A percentile compares a stretch with the other conserved stretches of the same genome.
These are phyloP conservation scores for Elgaria multicarinata DNA, from an alignment of 2,113 vertebrate genomes.

Conservation along the genomic window DNA sequence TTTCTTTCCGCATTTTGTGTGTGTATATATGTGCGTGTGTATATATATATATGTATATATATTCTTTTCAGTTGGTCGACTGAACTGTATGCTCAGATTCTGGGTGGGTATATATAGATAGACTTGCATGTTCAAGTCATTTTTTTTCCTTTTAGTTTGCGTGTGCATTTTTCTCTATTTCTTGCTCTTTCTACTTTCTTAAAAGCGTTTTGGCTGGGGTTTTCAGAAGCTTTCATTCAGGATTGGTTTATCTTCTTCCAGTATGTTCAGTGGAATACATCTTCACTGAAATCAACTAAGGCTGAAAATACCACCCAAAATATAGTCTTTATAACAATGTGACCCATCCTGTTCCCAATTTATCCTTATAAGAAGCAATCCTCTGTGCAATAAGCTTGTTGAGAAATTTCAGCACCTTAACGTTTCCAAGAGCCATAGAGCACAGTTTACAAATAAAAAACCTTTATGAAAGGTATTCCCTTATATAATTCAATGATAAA, in stretches of 20 bases:
- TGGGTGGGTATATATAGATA: constrained; percentile 54
- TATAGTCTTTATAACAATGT: constrained; percentile 36
- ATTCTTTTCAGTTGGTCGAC: constrained; percentile 37
- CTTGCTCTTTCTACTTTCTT: constrained; percentile 53
- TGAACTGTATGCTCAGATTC: constrained; percentile 41
- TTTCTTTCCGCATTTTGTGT: constrained; percentile 73
- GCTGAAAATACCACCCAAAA: not conserved
- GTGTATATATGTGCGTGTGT: constrained; percentile 57
- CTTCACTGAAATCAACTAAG: not conserved
- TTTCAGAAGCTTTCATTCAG: not conserved
- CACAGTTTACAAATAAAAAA: constrained; percentile 37
- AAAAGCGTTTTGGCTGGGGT: constrained; percentile 30
- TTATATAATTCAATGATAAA: constrained; percentile 36
- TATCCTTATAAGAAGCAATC: constrained; percentile 40
- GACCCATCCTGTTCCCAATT: constrained; percentile 16
- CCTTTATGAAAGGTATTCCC: constrained; percentile 54
- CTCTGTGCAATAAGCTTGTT: constrained; percentile 56
- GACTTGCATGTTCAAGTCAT: constrained; percentile 73
- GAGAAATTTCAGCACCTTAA: constrained; percentile 42
- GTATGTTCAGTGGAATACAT: not conserved
- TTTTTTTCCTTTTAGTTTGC: constrained; percentile 67
- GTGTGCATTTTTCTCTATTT: constrained; percentile 66
- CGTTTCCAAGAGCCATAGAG: constrained; percentile 41
- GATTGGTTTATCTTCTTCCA: not conserved
- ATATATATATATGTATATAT: constrained; percentile 55